Percentiles rank a stretch among this genome's conserved stretches.
These are phyloP conservation scores for Neostethus bicornis DNA, from an alignment of 2,797 vertebrate species.

Conservation along the genomic window DNA sequence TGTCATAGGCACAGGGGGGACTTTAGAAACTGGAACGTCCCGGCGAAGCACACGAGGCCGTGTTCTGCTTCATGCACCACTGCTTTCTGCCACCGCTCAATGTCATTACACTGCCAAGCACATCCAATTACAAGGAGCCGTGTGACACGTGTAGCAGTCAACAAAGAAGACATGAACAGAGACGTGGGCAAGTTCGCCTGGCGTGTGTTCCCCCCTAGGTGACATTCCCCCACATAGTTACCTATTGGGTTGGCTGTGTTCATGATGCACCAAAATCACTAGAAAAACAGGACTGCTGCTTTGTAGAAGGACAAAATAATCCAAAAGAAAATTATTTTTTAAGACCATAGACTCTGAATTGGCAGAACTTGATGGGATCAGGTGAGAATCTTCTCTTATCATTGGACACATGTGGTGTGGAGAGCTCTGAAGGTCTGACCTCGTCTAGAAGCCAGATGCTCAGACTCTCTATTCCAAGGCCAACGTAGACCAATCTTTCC, in stretches of 20 bases:
- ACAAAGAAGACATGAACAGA: constrained; percentile 47
- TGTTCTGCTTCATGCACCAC: constrained; percentile 65
- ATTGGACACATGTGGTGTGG: constrained; percentile 66
- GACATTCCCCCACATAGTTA: not conserved
- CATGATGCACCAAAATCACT: constrained; percentile 1
- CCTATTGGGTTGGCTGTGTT: constrained; percentile 11
- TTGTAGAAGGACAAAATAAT: constrained; percentile 42
- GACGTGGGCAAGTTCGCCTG: constrained; percentile 20
- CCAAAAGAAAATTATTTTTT: constrained; percentile 32
- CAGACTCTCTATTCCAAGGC: constrained; percentile 56
- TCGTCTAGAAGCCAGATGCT: constrained; percentile 65
- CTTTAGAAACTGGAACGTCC: constrained; percentile 54
- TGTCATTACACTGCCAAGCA: constrained; percentile 74
- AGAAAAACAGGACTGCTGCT: constrained; percentile 27
- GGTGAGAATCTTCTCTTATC: constrained; percentile 53
- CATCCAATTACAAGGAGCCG: constrained; percentile 68
- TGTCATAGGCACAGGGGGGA: constrained; percentile 35
- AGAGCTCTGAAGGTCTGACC: constrained; percentile 58
- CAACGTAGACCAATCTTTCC: constrained; percentile 66
- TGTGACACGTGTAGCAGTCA: constrained; percentile 42
- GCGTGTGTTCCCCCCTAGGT: constrained; percentile 33
- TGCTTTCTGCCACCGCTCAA: constrained; percentile 61
- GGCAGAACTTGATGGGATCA: constrained; percentile 58
- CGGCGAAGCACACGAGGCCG: constrained; percentile 36
- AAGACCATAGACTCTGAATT: constrained; percentile 45